Base-by-base conservation (phyloP, 2,888 invertebrate species). In the Apomyelois bistriatella region DNA sequence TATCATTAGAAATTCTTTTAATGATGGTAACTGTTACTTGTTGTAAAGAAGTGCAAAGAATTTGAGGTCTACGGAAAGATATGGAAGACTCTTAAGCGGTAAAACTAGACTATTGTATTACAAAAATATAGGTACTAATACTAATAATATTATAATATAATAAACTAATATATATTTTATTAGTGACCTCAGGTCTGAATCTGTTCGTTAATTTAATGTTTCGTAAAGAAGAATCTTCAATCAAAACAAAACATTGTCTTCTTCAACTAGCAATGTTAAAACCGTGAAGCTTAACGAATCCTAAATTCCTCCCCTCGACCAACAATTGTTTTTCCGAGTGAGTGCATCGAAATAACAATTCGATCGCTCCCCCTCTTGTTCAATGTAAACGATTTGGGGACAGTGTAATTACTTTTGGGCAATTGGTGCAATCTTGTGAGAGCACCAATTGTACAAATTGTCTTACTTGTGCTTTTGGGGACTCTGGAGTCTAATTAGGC, bases 291-390 rank as follows among this genome's bases (percentile, higher is more conserved):
- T 43, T 71, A 69, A 70, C 77, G 74, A 84, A 85, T 79, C 81
- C 81, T 80, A 80, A 82, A 85, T 83, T 82, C 70, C 65, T 77
- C 81, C 82, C 81, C 79, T 80, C 78, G 72, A 79, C 61, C 68
- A 74, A 43, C 81, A 78, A 87, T 87, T 86, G 85, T 86, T 87
- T 86, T 89, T 87, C 86, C 86, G 74, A 84, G 76, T 81, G 87
- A 83, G 77, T 79, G 84, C 79, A 76, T 82, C 85, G 80, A 87
- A 88, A 86, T 88, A 89, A 87, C 87, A 85, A 87, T 85, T 86
- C 84, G 80, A 79, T 79, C 72, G 75, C 70, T 77, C 32, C 72
- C 68, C 73, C 71, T 54, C 58, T 53, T 13, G 13, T 35, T 50
- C 51, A 22, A 52, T 52, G 52, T 43, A 46, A 42, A 41, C 52